Evolutionary conservation across 1,140 invertebrate genomes (phyloP).

Genomic region (Anastrepha ludens): DNA sequence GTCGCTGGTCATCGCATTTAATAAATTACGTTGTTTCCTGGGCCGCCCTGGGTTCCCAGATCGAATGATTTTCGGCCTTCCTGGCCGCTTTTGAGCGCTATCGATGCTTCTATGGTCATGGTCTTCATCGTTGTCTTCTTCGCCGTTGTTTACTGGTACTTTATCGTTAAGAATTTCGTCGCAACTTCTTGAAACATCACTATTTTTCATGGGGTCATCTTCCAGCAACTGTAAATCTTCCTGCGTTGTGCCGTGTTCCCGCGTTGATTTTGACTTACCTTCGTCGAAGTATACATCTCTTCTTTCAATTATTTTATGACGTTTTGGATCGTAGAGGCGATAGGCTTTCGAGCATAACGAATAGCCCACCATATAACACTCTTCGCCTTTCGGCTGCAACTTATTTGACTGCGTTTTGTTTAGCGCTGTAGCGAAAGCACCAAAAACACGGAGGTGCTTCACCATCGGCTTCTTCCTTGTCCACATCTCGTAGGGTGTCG

Average conservation of each 20-base stretch:
- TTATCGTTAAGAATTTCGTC: no score
- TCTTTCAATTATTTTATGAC: background rate
- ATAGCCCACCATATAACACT: background rate
- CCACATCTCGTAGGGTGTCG: conserved; percentile 59
- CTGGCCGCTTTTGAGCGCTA: no score
- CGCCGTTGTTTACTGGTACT: no score
- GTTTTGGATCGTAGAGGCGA: background rate
- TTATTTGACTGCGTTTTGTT: conserved; percentile 37
- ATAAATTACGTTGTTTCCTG: background rate
- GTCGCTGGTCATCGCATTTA: background rate
- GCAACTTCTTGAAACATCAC: no score
- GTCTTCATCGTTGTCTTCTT: no score
- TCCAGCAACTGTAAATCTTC: no score
- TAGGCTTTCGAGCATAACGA: background rate
- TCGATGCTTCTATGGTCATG: no score
- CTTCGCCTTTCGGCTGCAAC: conserved; percentile 29
- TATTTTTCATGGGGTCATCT: no score
- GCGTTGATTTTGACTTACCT: background rate
- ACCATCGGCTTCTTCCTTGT: conserved; percentile 60
- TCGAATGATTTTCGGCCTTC: no score
- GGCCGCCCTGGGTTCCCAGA: background rate
- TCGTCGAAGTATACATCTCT: background rate
- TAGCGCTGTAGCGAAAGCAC: conserved; percentile 58
- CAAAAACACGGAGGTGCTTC: conserved; percentile 63
- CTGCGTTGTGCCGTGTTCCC: no score